Evolutionary conservation across 2,113 vertebrate species (phyloP).

Genomic region (Collichthys lucidus): DNA sequence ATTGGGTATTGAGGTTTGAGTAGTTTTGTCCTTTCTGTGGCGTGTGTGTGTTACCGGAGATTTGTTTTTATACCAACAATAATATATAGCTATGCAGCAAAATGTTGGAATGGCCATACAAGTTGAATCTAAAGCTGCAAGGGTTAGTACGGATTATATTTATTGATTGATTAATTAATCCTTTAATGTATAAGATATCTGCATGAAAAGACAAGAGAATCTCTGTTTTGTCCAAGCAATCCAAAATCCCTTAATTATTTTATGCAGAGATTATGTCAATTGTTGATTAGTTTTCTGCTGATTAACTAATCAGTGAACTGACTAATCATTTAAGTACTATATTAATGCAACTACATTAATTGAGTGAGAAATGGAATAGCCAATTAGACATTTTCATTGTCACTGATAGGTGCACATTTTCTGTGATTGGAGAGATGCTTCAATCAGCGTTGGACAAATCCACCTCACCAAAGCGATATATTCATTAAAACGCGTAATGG

Average conservation of each 20-base stretch:
- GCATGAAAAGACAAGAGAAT: neutral
- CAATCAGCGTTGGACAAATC: no score
- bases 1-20: conserved; percentile 19
- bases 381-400: no score
- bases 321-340: neutral
- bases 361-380: neutral
- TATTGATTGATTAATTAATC: neutral
- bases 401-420: no score
- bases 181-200: neutral
- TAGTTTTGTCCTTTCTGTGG: neutral
- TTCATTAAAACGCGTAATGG: neutral
- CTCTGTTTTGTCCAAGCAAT: neutral
- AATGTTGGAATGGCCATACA: no score
- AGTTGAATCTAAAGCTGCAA: neutral
- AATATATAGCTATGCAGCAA: neutral
- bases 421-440: neutral
- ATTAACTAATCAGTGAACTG: neutral
- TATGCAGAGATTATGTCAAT: no score
- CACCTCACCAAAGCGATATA: neutral
- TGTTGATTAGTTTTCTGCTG: neutral
- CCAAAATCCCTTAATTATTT: no score
- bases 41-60: neutral
- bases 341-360: neutral
- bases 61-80: no score
- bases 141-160: neutral